These are phyloP conservation scores for Piliocolobus tephrosceles DNA, from an alignment of 2,113 vertebrate genomes.

Conservation along the genomic window DNA sequence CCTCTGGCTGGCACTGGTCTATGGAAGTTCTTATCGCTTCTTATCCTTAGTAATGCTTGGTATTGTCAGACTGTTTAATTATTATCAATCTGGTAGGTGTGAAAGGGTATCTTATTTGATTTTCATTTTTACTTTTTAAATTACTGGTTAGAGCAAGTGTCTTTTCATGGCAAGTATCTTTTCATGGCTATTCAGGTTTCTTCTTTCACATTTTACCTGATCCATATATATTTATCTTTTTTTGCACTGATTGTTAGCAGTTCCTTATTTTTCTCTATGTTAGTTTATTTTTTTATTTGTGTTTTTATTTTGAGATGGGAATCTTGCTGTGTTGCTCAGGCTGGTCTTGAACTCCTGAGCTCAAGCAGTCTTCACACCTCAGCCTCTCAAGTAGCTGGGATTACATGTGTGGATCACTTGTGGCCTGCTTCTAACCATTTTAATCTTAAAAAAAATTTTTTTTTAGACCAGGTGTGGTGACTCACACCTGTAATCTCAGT, in stretches of 20 bases:
- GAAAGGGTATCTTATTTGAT: background rate
- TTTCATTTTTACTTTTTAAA: background rate
- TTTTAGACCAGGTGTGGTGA: too few relatives aligned
- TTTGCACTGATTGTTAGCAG: background rate
- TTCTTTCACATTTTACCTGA: constrained; percentile 16
- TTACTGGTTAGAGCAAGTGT: background rate
- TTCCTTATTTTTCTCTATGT: background rate
- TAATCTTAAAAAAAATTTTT: background rate
- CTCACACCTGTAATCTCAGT: too few relatives aligned
- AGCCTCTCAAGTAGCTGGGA: too few relatives aligned
- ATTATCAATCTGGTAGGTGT: background rate
- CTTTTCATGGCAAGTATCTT: background rate
- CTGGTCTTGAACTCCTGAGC: too few relatives aligned
- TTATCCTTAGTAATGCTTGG: background rate
- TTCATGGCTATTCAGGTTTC: background rate
- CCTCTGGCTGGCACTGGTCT: background rate
- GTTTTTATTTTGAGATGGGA: too few relatives aligned
- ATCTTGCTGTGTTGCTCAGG: too few relatives aligned
- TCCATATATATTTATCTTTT: background rate
- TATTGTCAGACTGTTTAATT: background rate
- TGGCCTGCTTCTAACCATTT: background rate
- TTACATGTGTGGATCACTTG: too few relatives aligned
- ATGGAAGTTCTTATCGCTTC: background rate
- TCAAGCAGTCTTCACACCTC: too few relatives aligned
- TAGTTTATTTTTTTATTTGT: too few relatives aligned